phyloP scores from a whole-genome alignment of 2,888 invertebrate species.

The Argynnis bischoffii region DNA sequence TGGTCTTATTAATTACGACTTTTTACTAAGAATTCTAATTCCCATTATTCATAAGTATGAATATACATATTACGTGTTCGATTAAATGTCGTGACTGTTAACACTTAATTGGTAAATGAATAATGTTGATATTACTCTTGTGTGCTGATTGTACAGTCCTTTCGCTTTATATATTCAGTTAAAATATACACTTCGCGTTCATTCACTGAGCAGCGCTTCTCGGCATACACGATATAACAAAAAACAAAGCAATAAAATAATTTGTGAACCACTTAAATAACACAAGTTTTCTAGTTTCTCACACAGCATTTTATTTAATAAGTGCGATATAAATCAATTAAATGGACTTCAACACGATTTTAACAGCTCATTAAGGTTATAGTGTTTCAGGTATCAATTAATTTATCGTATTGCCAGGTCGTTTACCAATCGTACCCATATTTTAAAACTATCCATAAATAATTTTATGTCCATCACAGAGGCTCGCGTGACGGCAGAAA shows the following conservation, averaged over 20 bases:
- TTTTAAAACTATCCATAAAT: slow-evolving; percentile 54
- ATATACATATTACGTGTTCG: slow-evolving; percentile 1
- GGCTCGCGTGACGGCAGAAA: slow-evolving; percentile 70
- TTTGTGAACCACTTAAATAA: slow-evolving; percentile 11
- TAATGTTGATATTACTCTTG: slow-evolving; percentile 10
- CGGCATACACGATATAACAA: slow-evolving; percentile 4
- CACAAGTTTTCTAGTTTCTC: slow-evolving; percentile 13
- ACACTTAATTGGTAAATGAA: slow-evolving; percentile 22
- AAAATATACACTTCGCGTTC: background rate
- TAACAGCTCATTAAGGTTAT: slow-evolving; percentile 27
- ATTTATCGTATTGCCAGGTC: slow-evolving; percentile 43
- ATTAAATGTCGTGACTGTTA: slow-evolving; percentile 17
- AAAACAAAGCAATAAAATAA: slow-evolving; percentile 15
- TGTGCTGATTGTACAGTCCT: slow-evolving; percentile 8
- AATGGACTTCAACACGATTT: slow-evolving; percentile 18
- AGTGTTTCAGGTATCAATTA: slow-evolving; percentile 37
- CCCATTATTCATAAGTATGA: background rate
- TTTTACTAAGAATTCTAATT: background rate
- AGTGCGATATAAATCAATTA: slow-evolving; percentile 19
- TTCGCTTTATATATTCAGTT: background rate
- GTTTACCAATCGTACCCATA: slow-evolving; percentile 39
- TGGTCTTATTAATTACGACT: background rate
- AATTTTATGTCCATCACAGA: slow-evolving; percentile 66
- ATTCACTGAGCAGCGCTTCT: slow-evolving; percentile 5
- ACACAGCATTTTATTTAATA: slow-evolving; percentile 17